Conservation (phyloP, 2,888 invertebrate species). For the Mayetiola destructor region DNA sequence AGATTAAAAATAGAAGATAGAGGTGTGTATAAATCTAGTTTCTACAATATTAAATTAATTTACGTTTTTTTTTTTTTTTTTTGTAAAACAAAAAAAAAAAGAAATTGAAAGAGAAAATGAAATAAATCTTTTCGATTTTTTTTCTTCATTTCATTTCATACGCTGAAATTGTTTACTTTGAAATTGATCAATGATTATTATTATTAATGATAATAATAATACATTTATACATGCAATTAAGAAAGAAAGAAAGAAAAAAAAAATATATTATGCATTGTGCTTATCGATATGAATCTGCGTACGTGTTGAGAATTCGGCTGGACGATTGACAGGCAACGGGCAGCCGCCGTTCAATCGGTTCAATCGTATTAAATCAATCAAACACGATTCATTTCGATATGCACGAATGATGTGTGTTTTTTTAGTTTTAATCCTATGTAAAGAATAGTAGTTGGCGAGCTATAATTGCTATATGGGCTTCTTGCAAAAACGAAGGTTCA, state of each 20-base stretch:
- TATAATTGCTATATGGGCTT: conserved; percentile 33
- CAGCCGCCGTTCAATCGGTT: no score
- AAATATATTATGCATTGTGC: neutral
- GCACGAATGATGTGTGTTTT: neutral
- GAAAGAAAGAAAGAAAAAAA: no score
- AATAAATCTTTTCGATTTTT: no score
- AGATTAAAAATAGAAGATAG: no score
- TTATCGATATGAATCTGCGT: neutral
- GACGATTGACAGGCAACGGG: no score
- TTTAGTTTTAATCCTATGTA: conserved; percentile 6
- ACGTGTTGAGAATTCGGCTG: no score
- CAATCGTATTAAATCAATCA: neutral
- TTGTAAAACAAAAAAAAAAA: no score
- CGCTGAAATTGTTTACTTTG: no score
- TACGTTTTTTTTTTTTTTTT: conserved; percentile 3
- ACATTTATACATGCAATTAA: conserved; percentile 12
- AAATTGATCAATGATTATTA: conserved; percentile 1
- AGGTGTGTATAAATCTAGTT: conserved; percentile 1
- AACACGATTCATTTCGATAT: neutral
- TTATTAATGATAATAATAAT: neutral
- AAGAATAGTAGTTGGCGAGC: conserved; percentile 31
- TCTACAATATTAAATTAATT: conserved; percentile 11
- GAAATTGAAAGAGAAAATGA: no score
- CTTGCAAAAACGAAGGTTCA: conserved; percentile 38
- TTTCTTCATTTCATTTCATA: no score